Percentiles rank a stretch among this genome's conserved stretches.
Evolutionary conservation across 2,113 vertebrate genomes (phyloP).

Genomic region (Lonchura striata): DNA sequence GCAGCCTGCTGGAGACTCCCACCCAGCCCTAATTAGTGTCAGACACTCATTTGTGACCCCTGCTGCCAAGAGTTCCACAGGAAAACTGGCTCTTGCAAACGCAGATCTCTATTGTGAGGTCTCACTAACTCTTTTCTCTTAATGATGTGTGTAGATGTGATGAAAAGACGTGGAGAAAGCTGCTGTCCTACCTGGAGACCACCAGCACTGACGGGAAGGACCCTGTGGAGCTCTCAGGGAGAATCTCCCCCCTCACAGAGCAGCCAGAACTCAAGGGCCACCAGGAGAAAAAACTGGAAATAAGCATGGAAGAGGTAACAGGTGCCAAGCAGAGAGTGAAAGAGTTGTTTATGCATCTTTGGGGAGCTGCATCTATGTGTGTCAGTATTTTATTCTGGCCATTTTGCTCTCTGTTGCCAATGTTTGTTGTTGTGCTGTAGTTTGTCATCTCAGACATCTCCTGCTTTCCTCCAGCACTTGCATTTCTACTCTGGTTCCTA

Average conservation of each 20-base stretch:
- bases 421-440: background rate
- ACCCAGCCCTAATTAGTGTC: background rate
- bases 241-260: slow-evolving; percentile 68
- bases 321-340: background rate
- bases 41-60: background rate
- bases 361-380: background rate
- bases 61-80: background rate
- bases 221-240: slow-evolving; percentile 72
- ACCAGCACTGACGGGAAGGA: slow-evolving; percentile 37
- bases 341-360: background rate
- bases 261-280: slow-evolving; percentile 79
- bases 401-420: background rate
- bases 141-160: slow-evolving; percentile 73
- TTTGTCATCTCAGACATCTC: background rate
- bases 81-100: background rate
- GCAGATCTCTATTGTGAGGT: background rate
- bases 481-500: background rate
- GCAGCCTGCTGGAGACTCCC: background rate
- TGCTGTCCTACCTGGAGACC: slow-evolving; percentile 69
- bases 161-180: slow-evolving; percentile 73
- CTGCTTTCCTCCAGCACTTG: background rate
- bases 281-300: slow-evolving; percentile 51
- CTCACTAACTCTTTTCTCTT: background rate
- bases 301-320: slow-evolving; percentile 81
- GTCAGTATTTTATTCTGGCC: background rate